Base-by-base conservation (phyloP, 2,888 invertebrate genomes). In the Agonopterix subpropinquella region DNA sequence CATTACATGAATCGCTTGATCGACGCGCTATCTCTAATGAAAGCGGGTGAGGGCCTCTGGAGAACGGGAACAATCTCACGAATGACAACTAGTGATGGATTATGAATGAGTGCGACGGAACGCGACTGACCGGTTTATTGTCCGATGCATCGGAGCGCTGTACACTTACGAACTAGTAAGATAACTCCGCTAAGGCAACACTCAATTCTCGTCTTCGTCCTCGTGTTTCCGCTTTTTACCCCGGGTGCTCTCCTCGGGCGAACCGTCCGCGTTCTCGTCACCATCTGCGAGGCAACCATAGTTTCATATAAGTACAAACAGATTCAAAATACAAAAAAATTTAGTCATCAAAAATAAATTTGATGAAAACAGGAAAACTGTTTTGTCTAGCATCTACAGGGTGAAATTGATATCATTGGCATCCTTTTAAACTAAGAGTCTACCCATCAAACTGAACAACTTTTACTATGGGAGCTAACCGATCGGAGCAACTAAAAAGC, bases 181-280 rank as follows among this genome's bases (percentile, higher is more conserved):
- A 80, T 77, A 78, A 80, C 80, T 79, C 81, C 79, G 77, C 62
- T 80, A 86, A 85, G 85, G 87, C 86, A 80, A 77, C 76, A 72
- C 78, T 88, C 83, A 89, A 75, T 88, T 89, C 52, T 89, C 88
- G 41, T 87, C 84, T n/a, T 87, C 88, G 42, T 89, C 90, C 61
- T 90, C 90, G 54, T 89, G 89, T 87, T 91, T 91, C 72, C 91
- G 88, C 64, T 91, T 91, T 76, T 90, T 91, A 75, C 90, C 90
- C 64, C 90, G 83, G 69, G 90, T 90, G 67, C 90, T 88, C 64
- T 90, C 86, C 67, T 89, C 86, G 36, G 81, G 83, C 55, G 68
- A 76, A 41, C 74, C 81, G 59, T 79, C 80, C 41, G 78, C 77
- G 51, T 77, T 76, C 35, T 77, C 76, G 4, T 77, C 80, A 36